Conservation (phyloP, 2,888 invertebrate genomes). For the Cabera pusaria region DNA sequence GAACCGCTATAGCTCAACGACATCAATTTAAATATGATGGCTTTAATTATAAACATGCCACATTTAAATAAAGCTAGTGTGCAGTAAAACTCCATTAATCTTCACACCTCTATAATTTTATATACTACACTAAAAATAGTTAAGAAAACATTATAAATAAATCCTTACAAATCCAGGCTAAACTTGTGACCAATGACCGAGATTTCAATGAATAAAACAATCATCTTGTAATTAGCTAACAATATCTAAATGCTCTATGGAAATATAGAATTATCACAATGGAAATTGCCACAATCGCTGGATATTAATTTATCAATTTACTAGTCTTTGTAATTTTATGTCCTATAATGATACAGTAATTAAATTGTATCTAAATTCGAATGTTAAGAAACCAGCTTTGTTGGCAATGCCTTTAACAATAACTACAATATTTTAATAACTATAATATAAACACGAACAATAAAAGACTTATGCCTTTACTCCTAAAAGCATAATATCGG, state of each 20-base stretch:
- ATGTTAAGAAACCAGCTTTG: constrained; percentile 11
- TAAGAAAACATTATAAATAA: too few species aligned
- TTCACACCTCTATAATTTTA: too few species aligned
- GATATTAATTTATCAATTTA: constrained; percentile 11
- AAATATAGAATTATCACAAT: constrained; percentile 22
- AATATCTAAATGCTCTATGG: constrained; percentile 21
- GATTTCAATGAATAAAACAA: background rate
- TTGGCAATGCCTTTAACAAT: constrained; percentile 17
- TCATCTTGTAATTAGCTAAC: constrained; percentile 6
- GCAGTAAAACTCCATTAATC: too few species aligned
- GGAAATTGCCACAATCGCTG: constrained; percentile 10
- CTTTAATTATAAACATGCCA: too few species aligned
- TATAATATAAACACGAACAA: constrained; percentile 9
- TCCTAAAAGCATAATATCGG: too few species aligned
- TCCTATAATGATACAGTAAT: constrained; percentile 5
- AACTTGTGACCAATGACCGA: constrained; percentile 1
- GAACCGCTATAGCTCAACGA: too few species aligned
- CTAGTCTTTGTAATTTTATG: constrained; percentile 5
- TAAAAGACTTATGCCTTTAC: too few species aligned
- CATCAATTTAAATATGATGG: too few species aligned
- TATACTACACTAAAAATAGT: too few species aligned
- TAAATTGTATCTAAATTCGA: constrained; percentile 5
- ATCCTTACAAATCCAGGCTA: too few species aligned
- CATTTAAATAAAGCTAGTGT: too few species aligned
- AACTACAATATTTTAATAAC: constrained; percentile 12